Evolutionary conservation across 2,113 vertebrate species (phyloP).

Genomic region (Tiliqua scincoides): DNA sequence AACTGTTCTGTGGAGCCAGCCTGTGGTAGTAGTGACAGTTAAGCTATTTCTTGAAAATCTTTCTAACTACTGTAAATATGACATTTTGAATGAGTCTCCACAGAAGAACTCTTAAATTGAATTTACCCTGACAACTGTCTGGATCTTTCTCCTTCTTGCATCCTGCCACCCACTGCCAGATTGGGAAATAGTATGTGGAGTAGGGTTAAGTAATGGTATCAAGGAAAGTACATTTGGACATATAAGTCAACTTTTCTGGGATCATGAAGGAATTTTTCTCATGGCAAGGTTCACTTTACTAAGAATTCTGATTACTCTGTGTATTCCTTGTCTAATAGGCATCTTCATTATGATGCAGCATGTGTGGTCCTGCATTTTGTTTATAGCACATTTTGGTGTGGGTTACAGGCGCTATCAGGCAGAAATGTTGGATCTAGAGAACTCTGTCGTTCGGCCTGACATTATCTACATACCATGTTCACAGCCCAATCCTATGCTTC

Average conservation of each 20-base stretch:
- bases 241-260: background rate
- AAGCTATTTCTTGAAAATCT: background rate
- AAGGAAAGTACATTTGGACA: background rate
- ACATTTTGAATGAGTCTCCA: background rate
- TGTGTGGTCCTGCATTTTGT: background rate
- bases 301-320: too few species aligned
- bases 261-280: background rate
- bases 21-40: too few species aligned
- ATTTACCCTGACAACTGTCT: background rate
- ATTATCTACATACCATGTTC: conserved; percentile 20
- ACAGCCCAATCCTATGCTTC: too few species aligned
- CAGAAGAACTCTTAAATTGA: background rate
- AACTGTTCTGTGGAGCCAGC: too few species aligned
- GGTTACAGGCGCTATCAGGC: background rate
- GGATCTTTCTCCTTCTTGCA: background rate
- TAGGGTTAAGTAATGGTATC: background rate
- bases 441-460: background rate
- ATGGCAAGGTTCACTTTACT: too few species aligned
- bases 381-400: background rate
- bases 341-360: background rate
- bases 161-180: too few species aligned
- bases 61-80: background rate
- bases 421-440: background rate
- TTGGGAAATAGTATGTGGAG: background rate
- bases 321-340: background rate